A percentile compares a stretch with the other conserved stretches of the same genome.
phyloP scores from a whole-genome alignment of 2,888 invertebrate species.

The Drosophila kokeensis region DNA sequence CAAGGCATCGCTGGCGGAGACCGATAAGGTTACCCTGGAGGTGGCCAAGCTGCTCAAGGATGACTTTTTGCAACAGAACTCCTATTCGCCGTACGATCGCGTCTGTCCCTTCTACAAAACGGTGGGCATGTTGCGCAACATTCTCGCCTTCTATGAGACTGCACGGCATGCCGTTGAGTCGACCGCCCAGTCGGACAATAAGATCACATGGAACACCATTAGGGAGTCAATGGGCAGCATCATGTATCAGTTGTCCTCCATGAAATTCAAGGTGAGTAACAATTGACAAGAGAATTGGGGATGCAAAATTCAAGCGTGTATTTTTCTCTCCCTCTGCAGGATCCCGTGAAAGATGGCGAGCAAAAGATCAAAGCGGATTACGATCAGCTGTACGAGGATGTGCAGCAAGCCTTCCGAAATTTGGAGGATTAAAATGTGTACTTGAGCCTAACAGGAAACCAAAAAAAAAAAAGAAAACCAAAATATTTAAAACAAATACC shows the following conservation, averaged over 20 bases:
- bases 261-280: slow-evolving; percentile 97
- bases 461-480: slow-evolving; percentile 33
- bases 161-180: slow-evolving; percentile 98
- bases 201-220: slow-evolving; percentile 98
- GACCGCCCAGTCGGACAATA: slow-evolving; percentile 98
- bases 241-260: slow-evolving; percentile 97
- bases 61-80: slow-evolving; percentile 99
- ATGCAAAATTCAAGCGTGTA: not conserved
- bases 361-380: slow-evolving; percentile 97
- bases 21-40: slow-evolving; percentile 99
- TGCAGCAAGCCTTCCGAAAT: slow-evolving; percentile 98
- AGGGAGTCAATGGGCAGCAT: slow-evolving; percentile 97
- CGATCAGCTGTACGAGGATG: slow-evolving; percentile 97
- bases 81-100: slow-evolving; percentile 96
- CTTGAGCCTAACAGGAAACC: slow-evolving; percentile 18
- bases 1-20: slow-evolving; percentile 98
- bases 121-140: slow-evolving; percentile 98
- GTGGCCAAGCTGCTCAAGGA: slow-evolving; percentile 99
- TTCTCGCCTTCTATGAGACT: slow-evolving; percentile 99
- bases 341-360: slow-evolving; percentile 99
- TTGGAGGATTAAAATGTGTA: slow-evolving; percentile 92
- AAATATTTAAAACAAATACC: slow-evolving; percentile 19
- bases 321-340: slow-evolving; percentile 86
- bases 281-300: too few relatives aligned
- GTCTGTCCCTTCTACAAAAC: slow-evolving; percentile 99